Percentiles rank a stretch among this genome's conserved stretches.
phyloP scores from a whole-genome alignment of 1,140 invertebrate species.

The Drosophila navojoa region DNA sequence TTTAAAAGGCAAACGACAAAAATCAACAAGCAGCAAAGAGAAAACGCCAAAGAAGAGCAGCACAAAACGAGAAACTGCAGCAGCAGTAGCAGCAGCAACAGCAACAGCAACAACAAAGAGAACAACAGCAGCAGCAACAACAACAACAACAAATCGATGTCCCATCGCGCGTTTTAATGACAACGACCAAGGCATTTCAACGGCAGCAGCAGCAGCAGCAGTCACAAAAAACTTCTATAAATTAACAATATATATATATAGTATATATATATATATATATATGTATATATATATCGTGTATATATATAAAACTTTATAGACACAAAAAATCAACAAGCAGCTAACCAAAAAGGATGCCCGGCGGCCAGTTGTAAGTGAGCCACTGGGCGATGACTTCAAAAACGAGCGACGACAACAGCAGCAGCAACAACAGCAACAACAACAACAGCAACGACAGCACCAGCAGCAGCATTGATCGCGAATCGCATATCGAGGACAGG shows the following conservation, averaged over 20 bases:
- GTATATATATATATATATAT: slow-evolving; percentile 18
- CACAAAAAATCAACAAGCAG: slow-evolving; percentile 53
- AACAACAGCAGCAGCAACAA: slow-evolving; percentile 30
- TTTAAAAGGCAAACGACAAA: slow-evolving; percentile 81
- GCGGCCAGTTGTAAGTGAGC: slow-evolving; percentile 74
- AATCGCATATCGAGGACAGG: slow-evolving; percentile 62
- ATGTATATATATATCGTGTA: slow-evolving; percentile 22
- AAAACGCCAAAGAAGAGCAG: slow-evolving; percentile 17
- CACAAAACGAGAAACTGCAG: slow-evolving; percentile 30
- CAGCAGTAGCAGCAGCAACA: slow-evolving; percentile 43
- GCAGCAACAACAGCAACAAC: slow-evolving; percentile 37
- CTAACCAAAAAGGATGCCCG: slow-evolving; percentile 72
- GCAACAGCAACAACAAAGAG: slow-evolving; percentile 38
- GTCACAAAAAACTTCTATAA: slow-evolving; percentile 75
- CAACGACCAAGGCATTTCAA: slow-evolving; percentile 75
- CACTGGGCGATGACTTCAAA: slow-evolving; percentile 68
- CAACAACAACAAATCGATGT: slow-evolving; percentile 66
- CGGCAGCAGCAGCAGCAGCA: slow-evolving; percentile 31
- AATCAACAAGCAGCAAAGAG: slow-evolving; percentile 59
- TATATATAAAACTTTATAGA: slow-evolving; percentile 58
- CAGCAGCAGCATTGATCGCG: slow-evolving; percentile 69
- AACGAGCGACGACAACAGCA: slow-evolving; percentile 51
- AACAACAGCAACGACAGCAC: slow-evolving; percentile 39
- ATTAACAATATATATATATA: slow-evolving; percentile 74
- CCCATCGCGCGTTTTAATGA: slow-evolving; percentile 81